Evolutionary conservation across 2,113 vertebrate genomes (phyloP), one percentile per base, ranked within the genome.

Genomic region (Siphamia tubifer): DNA sequence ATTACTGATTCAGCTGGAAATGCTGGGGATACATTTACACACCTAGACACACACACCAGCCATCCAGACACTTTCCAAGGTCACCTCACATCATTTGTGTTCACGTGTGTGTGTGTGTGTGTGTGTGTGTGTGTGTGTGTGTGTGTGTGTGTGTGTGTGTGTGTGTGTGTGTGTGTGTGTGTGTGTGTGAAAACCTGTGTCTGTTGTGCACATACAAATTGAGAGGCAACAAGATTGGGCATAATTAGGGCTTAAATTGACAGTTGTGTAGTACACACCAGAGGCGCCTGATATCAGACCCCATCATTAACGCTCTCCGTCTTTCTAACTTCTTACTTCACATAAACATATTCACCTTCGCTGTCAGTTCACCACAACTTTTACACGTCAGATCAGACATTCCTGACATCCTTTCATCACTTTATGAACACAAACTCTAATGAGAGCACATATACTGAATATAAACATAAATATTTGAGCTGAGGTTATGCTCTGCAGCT

Each of bases 1-100:
- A 92, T 91, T 91, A 91, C 84, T 84, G 85, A 91, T 91, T 91
- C 91, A 91, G 89, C 85, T 85, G 79, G 80, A 88, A 90, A 85
- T 83, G 70, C 79, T 68, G 51, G 53, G 81, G 86, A 90, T 91
- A 90, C 87, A 82, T 89, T 90, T 87, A 85, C 87, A 84, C 81
- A 21, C 84, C 74, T 57, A 79, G 78, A 77, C 79, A 63, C 61
- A 53, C 71, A 54, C 61, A 24, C 66, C 3, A 60, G 67, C 65
- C 38, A 73, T 65, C 38, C 47, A 78, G 71, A 75, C 17, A 21
- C 78, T 67, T 68, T 71, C 77, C 82, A 87, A 90, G 84, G 86
- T 90, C 88, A 88, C 66, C 60, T 70, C 2, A 0, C 31, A 63
- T 65, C 44, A 28, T 76, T 42, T 61, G 34, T 54, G 42, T 42